Conservation (phyloP, 2,888 invertebrate species). For the Marronus borbonicus region DNA sequence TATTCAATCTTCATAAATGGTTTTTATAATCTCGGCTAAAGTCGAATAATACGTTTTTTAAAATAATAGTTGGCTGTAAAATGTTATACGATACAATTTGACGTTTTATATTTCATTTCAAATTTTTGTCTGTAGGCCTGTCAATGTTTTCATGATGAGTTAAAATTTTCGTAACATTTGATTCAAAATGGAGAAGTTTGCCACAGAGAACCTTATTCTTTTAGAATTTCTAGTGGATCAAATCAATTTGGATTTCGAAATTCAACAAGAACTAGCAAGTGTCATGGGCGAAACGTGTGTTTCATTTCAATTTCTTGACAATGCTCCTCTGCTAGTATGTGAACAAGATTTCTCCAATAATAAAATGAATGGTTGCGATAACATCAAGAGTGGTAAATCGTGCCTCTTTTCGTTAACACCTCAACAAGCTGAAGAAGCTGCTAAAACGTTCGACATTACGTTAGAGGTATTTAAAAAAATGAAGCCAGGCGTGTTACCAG, state of each 20-base stretch:
- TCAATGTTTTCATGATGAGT: constrained; percentile 47
- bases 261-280: constrained; percentile 56
- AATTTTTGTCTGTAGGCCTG: constrained; percentile 35
- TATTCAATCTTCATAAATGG: no score
- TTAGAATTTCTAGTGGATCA: constrained; percentile 78
- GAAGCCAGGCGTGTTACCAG: constrained; percentile 76
- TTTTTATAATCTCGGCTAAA: neutral
- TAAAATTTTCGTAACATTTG: constrained; percentile 42
- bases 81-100: constrained; percentile 7
- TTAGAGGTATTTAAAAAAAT: constrained; percentile 76
- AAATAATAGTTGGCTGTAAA: constrained; percentile 32
- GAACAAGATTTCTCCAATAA: constrained; percentile 73
- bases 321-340: constrained; percentile 76
- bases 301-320: constrained; percentile 74
- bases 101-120: constrained; percentile 26
- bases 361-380: constrained; percentile 59
- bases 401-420: constrained; percentile 78
- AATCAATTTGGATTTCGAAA: constrained; percentile 61
- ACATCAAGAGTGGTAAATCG: constrained; percentile 78
- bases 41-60: neutral
- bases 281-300: constrained; percentile 74
- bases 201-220: constrained; percentile 76
- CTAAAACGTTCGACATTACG: constrained; percentile 74
- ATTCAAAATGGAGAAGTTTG: constrained; percentile 67
- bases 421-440: constrained; percentile 72